These are phyloP conservation scores for Eospalax fontanierii DNA, from an alignment of 2,797 vertebrate species.

Conservation along the genomic window DNA sequence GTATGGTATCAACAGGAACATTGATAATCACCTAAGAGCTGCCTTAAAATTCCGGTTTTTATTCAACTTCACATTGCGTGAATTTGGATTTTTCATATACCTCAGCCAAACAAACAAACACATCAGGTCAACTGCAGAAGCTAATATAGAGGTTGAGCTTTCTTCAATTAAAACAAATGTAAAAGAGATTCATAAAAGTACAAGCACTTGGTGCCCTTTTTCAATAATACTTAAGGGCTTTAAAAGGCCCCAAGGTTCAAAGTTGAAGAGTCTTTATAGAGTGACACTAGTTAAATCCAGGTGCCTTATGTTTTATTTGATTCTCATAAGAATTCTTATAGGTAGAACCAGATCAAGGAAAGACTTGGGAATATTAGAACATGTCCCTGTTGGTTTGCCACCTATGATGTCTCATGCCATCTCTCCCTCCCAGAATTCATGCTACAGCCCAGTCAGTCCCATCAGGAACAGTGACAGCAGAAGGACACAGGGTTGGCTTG, in stretches of 20 bases:
- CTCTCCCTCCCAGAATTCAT: neutral
- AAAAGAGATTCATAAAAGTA: neutral
- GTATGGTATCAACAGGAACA: neutral
- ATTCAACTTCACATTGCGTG: neutral
- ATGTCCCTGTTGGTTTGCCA: neutral
- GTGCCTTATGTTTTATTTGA: neutral
- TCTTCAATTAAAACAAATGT: neutral
- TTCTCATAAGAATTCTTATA: neutral
- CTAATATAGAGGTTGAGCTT: neutral
- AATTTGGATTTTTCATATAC: neutral
- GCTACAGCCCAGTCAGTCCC: neutral
- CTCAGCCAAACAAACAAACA: neutral
- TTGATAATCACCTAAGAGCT: neutral
- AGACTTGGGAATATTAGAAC: neutral
- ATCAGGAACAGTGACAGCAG: neutral
- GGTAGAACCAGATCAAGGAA: neutral
- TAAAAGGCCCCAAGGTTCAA: neutral
- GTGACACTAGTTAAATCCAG: neutral
- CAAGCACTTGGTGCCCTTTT: neutral
- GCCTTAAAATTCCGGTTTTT: neutral
- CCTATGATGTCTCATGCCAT: neutral
- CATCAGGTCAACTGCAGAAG: neutral
- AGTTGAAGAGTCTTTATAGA: neutral
- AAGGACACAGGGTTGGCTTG: neutral
- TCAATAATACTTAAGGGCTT: neutral